Conservation (phyloP, 2,888 invertebrate genomes). For the Ichneumoninae sp. region DNA sequence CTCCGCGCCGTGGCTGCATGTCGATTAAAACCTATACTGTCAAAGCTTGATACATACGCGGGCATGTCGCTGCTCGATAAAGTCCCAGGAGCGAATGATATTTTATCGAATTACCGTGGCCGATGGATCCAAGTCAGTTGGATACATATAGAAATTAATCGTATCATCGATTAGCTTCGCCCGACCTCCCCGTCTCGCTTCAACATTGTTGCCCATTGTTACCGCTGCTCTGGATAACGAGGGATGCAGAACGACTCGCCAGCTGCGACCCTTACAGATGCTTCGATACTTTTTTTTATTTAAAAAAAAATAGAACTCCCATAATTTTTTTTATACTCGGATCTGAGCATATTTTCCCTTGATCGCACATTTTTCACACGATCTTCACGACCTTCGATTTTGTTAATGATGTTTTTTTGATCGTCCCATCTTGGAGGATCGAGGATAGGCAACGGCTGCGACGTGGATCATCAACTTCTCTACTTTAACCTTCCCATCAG, state of each 20-base stretch:
- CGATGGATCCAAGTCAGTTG: not conserved
- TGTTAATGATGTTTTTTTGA: not conserved
- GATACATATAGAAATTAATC: constrained; percentile 36
- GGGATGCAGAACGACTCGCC: not conserved
- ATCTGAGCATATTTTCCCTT: not conserved
- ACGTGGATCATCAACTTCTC: constrained; percentile 57
- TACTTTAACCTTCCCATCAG: constrained; percentile 54
- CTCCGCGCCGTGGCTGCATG: constrained; percentile 16
- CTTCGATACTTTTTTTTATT: too few species aligned
- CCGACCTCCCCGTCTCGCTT: not conserved
- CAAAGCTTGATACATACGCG: not conserved
- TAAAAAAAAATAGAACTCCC: not conserved
- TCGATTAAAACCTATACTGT: constrained; percentile 23
- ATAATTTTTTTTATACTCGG: not conserved
- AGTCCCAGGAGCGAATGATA: constrained; percentile 38
- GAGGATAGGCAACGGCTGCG: not conserved
- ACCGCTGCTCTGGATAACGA: not conserved
- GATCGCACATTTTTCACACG: too few species aligned
- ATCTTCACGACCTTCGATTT: not conserved
- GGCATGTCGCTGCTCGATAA: constrained; percentile 31
- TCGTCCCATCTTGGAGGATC: not conserved
- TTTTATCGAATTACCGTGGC: constrained; percentile 28
- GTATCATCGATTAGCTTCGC: constrained; percentile 13
- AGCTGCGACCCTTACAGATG: not conserved
- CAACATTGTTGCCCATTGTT: constrained; percentile 8